Conservation (phyloP, 2,888 invertebrate genomes). For the Teleogryllus oceanicus region DNA sequence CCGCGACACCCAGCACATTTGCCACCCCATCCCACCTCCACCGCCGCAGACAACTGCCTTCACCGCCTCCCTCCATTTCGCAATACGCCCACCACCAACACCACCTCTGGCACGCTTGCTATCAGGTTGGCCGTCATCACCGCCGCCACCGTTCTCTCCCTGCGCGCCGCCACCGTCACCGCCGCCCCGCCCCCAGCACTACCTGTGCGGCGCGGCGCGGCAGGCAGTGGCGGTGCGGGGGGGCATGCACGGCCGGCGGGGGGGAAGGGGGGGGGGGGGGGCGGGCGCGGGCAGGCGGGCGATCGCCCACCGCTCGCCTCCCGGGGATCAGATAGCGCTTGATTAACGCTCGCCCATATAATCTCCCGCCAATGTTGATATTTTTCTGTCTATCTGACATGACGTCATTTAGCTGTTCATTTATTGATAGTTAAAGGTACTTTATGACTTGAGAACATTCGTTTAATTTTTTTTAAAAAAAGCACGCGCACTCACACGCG, state of each 20-base stretch:
- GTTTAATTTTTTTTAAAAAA: neutral
- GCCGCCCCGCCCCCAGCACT: neutral
- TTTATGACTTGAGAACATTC: conserved; percentile 18
- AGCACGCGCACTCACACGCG: neutral
- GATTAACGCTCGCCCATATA: conserved; percentile 18
- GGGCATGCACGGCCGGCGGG: neutral
- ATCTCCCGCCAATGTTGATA: conserved; percentile 18
- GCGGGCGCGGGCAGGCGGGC: neutral
- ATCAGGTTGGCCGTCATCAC: too few relatives aligned
- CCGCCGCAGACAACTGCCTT: too few relatives aligned
- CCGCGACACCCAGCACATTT: too few relatives aligned
- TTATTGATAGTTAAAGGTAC: conserved; percentile 18
- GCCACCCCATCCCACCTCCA: too few relatives aligned
- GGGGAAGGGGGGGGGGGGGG: too few relatives aligned
- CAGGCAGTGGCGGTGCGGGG: neutral
- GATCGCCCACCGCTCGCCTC: neutral
- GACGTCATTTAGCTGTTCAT: conserved; percentile 18
- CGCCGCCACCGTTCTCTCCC: too few relatives aligned
- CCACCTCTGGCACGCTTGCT: too few relatives aligned
- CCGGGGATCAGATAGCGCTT: conserved; percentile 1
- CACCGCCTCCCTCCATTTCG: too few relatives aligned
- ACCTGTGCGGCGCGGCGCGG: neutral
- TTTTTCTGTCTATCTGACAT: conserved; percentile 18
- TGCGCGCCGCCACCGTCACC: too few relatives aligned
- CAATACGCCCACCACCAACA: too few relatives aligned